Conservation (phyloP, 2,888 invertebrate species). For the Drosophila robusta region DNA sequence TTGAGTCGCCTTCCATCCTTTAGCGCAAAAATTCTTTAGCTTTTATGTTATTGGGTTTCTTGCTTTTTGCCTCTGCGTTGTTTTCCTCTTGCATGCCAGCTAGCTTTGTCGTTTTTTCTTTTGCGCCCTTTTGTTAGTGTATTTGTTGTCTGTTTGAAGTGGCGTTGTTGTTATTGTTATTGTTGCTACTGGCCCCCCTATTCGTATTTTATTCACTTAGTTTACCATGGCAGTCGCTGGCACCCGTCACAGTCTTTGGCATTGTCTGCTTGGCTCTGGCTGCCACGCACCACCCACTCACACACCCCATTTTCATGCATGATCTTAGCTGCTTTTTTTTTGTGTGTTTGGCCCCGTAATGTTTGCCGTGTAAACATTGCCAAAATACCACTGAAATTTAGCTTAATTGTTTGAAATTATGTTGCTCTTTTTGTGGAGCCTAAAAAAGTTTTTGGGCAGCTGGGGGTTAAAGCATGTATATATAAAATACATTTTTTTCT, state of each 20-base stretch:
- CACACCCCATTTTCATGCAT: not conserved
- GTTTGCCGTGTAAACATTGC: constrained; percentile 61
- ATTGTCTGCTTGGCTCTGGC: constrained; percentile 8
- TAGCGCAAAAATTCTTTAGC: constrained; percentile 76
- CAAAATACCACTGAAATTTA: constrained; percentile 58
- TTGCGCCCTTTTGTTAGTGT: constrained; percentile 22
- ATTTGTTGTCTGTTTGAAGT: constrained; percentile 56
- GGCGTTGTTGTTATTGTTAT: constrained; percentile 25
- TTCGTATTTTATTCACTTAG: constrained; percentile 65
- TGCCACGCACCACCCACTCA: not conserved
- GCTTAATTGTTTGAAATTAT: constrained; percentile 63
- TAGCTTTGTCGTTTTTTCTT: constrained; percentile 34
- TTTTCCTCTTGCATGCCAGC: constrained; percentile 14
- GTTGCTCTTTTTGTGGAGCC: constrained; percentile 15
- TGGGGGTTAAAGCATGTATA: too few relatives aligned
- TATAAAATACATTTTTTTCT: not conserved
- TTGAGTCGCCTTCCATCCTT: constrained; percentile 71
- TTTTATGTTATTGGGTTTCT: constrained; percentile 81
- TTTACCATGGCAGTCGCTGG: constrained; percentile 33
- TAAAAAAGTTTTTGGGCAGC: not conserved
- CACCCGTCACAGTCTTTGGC: constrained; percentile 4
- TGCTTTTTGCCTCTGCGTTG: constrained; percentile 46
- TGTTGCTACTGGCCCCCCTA: constrained; percentile 8
- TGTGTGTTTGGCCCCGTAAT: not conserved
- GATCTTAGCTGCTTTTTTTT: constrained; percentile 9